Conservation (phyloP, 2,113 vertebrate genomes). For the Mystacornis crossleyi region DNA sequence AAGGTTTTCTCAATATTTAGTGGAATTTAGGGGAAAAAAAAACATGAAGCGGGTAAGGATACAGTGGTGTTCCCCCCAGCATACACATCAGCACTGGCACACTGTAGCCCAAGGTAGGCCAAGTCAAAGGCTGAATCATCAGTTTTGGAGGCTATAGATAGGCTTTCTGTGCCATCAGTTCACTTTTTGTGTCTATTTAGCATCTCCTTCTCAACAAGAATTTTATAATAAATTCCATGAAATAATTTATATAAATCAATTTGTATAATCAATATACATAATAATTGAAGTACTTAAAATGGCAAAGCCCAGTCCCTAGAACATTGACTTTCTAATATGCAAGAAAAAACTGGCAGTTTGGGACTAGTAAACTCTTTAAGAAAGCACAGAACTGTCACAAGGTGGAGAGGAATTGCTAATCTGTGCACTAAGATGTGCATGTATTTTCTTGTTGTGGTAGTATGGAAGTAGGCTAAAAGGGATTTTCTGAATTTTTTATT, state of each 20-base stretch:
- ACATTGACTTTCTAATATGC: background rate
- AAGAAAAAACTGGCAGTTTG: background rate
- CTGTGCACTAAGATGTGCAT: background rate
- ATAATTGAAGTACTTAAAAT: background rate
- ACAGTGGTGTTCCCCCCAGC: background rate
- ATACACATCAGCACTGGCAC: background rate
- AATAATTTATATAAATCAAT: background rate
- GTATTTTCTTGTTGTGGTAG: background rate
- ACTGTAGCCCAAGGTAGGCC: background rate
- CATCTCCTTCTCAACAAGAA: background rate
- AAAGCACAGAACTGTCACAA: background rate
- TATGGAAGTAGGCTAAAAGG: background rate
- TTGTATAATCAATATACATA: background rate
- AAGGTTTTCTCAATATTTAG: background rate
- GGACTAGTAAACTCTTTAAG: background rate
- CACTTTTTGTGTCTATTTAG: background rate
- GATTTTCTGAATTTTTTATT: accelerated
- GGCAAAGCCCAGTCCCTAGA: background rate
- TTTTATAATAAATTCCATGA: background rate
- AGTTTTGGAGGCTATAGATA: background rate
- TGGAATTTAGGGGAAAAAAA: background rate
- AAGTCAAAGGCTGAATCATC: background rate
- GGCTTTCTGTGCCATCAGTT: background rate
- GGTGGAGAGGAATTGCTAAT: background rate
- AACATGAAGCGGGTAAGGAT: background rate